These are phyloP conservation scores for Platycercus adscitus DNA, from an alignment of 2,113 vertebrate genomes.

Conservation along the genomic window DNA sequence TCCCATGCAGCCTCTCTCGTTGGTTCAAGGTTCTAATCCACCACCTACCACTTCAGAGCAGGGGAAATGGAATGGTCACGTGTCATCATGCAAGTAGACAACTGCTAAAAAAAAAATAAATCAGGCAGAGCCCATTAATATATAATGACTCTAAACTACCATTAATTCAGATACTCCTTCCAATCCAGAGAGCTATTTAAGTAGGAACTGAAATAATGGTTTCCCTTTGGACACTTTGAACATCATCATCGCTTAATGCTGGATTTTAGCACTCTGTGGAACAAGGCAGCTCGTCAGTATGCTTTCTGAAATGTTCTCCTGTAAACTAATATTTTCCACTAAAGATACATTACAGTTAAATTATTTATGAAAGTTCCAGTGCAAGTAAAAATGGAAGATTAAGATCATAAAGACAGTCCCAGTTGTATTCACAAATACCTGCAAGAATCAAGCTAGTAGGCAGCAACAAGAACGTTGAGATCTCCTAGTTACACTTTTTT, in stretches of 20 bases:
- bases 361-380: not conserved
- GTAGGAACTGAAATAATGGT: slow-evolving; percentile 27
- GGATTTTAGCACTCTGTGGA: not conserved
- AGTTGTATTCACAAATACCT: not conserved
- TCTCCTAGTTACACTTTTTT: not conserved
- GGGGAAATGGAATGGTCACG: slow-evolving; percentile 14
- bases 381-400: not conserved
- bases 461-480: not conserved
- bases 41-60: slow-evolving; percentile 1
- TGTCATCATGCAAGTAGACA: not conserved
- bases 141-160: slow-evolving; percentile 40
- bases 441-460: not conserved
- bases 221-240: slow-evolving; percentile 44
- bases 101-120: slow-evolving; percentile 57
- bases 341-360: not conserved
- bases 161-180: slow-evolving; percentile 46
- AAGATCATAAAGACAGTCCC: not conserved
- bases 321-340: not conserved
- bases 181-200: slow-evolving; percentile 9
- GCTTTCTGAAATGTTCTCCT: not conserved
- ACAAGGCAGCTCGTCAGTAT: not conserved
- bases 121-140: slow-evolving; percentile 48
- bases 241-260: slow-evolving; percentile 6
- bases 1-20: not conserved
- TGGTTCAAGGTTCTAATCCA: slow-evolving; percentile 15